These are phyloP conservation scores for Ophiodon elongatus DNA, from an alignment of 2,113 vertebrate genomes.

Conservation along the genomic window DNA sequence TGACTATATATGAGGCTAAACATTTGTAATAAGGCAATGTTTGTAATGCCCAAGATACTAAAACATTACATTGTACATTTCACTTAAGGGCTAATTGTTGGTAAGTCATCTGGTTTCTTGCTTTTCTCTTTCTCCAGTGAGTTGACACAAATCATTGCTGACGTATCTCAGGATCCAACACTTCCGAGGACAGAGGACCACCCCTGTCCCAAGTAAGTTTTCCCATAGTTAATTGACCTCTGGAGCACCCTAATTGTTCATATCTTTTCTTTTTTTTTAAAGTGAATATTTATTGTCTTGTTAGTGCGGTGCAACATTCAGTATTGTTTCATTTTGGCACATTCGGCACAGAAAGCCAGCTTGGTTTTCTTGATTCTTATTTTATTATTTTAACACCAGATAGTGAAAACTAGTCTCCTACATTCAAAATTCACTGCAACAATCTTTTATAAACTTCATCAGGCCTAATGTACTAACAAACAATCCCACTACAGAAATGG, in stretches of 20 bases:
- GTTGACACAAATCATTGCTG: slow-evolving; percentile 95
- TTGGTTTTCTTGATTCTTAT: neutral
- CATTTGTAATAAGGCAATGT: neutral
- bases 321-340: neutral
- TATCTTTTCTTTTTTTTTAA: neutral
- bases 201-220: slow-evolving; percentile 92
- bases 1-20: neutral
- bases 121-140: slow-evolving; percentile 81
- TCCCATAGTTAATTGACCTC: too few species aligned
- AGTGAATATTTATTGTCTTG: neutral
- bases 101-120: neutral
- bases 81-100: neutral
- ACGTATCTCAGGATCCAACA: slow-evolving; percentile 94
- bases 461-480: neutral
- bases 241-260: neutral
- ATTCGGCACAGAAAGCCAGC: neutral
- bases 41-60: neutral
- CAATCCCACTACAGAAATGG: neutral
- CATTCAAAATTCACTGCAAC: neutral
- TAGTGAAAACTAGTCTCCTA: neutral
- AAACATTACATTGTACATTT: neutral
- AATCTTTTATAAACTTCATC: neutral
- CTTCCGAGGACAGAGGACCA: slow-evolving; percentile 94
- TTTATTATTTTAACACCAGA: neutral
- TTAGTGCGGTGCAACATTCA: neutral